Evolutionary conservation across 2,888 invertebrate species (phyloP).

Genomic region (Ypsolopha scabrella): DNA sequence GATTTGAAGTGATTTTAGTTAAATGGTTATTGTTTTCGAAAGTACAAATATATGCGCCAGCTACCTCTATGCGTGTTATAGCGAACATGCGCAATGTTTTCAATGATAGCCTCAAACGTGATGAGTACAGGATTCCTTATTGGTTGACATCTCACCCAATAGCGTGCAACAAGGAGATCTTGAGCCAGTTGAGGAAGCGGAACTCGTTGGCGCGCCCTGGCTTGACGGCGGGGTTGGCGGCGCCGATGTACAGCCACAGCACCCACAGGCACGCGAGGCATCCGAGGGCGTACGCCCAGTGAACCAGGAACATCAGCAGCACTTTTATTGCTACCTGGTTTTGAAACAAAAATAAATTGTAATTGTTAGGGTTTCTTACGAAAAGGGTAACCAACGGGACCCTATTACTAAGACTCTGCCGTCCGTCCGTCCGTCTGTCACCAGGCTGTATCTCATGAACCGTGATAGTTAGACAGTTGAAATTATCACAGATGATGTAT

Average conservation of each 20-base stretch:
- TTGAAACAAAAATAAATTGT: slow-evolving; percentile 9
- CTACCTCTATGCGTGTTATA: no score
- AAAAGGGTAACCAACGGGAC: no score
- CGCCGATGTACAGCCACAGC: slow-evolving; percentile 94
- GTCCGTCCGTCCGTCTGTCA: no score
- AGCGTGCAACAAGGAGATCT: slow-evolving; percentile 76
- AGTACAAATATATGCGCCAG: no score
- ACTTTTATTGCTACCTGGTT: slow-evolving; percentile 93
- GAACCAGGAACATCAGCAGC: slow-evolving; percentile 91
- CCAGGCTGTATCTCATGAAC: no score
- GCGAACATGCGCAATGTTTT: no score
- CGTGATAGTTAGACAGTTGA: no score
- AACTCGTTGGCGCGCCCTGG: slow-evolving; percentile 91
- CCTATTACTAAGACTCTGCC: no score
- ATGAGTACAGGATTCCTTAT: no score
- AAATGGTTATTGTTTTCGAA: neutral
- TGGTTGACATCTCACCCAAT: slow-evolving; percentile 73
- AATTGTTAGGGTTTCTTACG: no score
- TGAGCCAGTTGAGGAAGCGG: slow-evolving; percentile 83
- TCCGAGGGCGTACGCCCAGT: slow-evolving; percentile 92
- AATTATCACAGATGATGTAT: no score
- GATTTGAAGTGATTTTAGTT: neutral
- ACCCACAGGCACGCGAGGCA: slow-evolving; percentile 85
- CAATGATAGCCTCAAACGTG: no score
- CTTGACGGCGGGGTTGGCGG: slow-evolving; percentile 94